Percentiles rank a stretch among this genome's conserved stretches.
These are phyloP conservation scores for Aldrovandia affinis DNA, from an alignment of 2,797 vertebrate species.

Conservation along the genomic window DNA sequence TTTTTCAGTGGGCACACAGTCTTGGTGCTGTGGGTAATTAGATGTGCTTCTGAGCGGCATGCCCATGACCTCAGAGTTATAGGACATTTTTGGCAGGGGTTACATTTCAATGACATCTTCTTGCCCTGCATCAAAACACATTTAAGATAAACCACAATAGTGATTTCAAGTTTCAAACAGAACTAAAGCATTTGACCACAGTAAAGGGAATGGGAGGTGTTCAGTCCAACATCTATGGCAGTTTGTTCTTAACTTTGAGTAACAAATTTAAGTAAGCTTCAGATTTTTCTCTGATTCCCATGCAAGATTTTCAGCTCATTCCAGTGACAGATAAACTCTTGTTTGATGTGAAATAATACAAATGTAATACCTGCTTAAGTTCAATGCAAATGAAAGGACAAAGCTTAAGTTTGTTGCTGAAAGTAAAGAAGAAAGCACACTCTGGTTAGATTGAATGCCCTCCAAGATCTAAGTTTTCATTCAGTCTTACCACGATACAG, in stretches of 20 bases:
- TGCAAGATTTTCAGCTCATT: neutral
- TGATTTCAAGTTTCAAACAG: conserved; percentile 24
- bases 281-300: neutral
- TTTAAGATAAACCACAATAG: conserved; percentile 24
- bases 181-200: neutral
- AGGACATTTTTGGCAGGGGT: conserved; percentile 69
- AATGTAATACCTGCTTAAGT: neutral
- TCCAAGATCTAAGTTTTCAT: neutral
- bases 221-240: neutral
- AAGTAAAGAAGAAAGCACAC: too few relatives aligned
- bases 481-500: neutral
- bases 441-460: too few relatives aligned
- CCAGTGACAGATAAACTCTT: neutral
- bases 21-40: conserved; percentile 62
- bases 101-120: conserved; percentile 36
- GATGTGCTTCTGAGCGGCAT: conserved; percentile 76
- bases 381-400: neutral
- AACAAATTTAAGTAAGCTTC: neutral
- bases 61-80: conserved; percentile 74
- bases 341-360: too few relatives aligned
- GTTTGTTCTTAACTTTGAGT: neutral
- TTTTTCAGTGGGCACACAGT: conserved; percentile 52
- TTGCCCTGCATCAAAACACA: conserved; percentile 15
- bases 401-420: neutral
- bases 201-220: neutral